Percentiles rank a stretch among this genome's conserved stretches.
phyloP scores from a whole-genome alignment of 2,888 invertebrate species.

The Hermodice carunculata region DNA sequence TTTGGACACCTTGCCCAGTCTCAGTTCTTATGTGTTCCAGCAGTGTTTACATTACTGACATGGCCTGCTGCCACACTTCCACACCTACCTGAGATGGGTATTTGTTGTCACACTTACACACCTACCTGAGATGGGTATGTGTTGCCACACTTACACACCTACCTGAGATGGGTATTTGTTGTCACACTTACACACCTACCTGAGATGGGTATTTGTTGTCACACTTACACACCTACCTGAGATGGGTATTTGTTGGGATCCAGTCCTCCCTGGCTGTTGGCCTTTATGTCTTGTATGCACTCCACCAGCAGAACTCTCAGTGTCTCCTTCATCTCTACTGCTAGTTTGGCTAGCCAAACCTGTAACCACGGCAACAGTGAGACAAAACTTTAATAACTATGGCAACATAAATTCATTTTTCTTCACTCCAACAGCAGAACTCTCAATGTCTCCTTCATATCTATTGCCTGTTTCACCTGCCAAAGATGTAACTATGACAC shows the following conservation, averaged over 20 bases:
- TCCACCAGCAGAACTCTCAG: constrained; percentile 79
- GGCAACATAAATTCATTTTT: constrained; percentile 39
- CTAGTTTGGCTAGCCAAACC: constrained; percentile 82
- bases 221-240: constrained; percentile 71
- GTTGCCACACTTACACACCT: neutral
- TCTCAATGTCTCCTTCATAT: constrained; percentile 85
- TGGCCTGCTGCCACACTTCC: too few species aligned
- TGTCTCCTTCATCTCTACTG: constrained; percentile 85
- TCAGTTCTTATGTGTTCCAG: too few species aligned
- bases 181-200: neutral
- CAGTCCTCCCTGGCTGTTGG: constrained; percentile 59
- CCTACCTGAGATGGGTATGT: neutral
- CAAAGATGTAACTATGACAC: constrained; percentile 66
- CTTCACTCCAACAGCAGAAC: constrained; percentile 77
- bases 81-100: neutral
- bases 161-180: neutral
- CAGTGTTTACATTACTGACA: too few species aligned
- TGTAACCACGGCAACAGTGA: constrained; percentile 40
- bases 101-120: neutral
- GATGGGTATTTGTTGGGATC: constrained; percentile 79
- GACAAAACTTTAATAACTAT: neutral
- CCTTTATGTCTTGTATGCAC: constrained; percentile 72
- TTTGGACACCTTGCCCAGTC: too few species aligned
- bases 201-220: neutral
- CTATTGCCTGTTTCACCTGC: constrained; percentile 84